Evolutionary conservation across 2,113 vertebrate species (phyloP), one percentile per base, ranked within the genome.

Genomic region (Oreocharis arfaki): DNA sequence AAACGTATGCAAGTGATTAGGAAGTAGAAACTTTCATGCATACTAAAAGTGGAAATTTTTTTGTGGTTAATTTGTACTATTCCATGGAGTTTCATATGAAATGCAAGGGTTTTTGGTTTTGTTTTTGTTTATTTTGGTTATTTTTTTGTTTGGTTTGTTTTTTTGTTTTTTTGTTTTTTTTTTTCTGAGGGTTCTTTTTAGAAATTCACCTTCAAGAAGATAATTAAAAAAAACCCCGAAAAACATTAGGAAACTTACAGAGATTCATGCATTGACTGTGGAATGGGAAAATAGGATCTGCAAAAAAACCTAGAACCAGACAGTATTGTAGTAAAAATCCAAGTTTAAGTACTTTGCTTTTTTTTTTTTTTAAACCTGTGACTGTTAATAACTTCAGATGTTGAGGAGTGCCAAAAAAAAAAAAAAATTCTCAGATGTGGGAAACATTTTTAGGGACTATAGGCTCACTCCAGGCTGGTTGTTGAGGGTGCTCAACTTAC

Each of bases 241-340:
- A n/a, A n/a, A n/a, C n/a, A n/a, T 11, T 27, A 15, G 1, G 1
- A 26, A 41, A 56, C 14, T 6, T 61, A 10, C 4, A 28, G 4
- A 47, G 2, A 41, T 14, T 69, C 3, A 20, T 3, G 1, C 52
- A 1, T 46, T 32, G 27, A 7, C 8, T 74, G 4, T 33, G 18
- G 22, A 84, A 69, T 42, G 4, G 9, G 16, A 63, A 80, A 70
- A 16, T 2, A 46, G 7, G 6, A 21, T 57, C 7, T 41, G 1
- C 4, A 55, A 44, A 6, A 74, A 35, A 13, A 11, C 18, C 6
- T 42, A 65, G 37, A 77, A 9, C 2, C 5, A 65, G 80, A 3
- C 1, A 67, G 0, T 2, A 21, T 3, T 61, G 13, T 55, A 81
- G 3, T 7, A 67, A 77, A 64, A 53, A 23, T 14, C 3, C 13